phyloP scores from a whole-genome alignment of 53 echinoderm and acorn worm genomes.

The Paelopatides confundens region DNA sequence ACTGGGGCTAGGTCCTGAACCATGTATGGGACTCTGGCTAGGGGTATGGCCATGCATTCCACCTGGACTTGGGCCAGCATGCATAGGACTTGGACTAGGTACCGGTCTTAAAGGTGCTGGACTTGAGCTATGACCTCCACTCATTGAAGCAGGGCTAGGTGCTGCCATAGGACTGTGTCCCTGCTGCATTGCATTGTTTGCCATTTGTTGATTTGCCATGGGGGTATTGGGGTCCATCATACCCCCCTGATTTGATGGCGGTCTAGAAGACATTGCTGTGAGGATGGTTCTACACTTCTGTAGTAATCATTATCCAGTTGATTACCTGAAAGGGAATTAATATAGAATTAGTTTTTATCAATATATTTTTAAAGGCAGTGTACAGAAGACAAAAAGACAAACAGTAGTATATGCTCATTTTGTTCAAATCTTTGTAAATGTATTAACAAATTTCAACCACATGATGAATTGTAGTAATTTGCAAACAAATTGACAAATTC shows the following conservation, averaged over 20 bases:
- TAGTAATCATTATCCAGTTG: neutral
- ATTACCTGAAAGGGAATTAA: neutral
- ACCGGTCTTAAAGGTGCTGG: conserved; percentile 61
- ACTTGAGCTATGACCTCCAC: conserved; percentile 56
- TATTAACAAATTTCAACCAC: too few species aligned
- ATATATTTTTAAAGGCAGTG: too few species aligned
- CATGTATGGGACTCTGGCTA: conserved; percentile 71
- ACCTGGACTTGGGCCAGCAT: conserved; percentile 59
- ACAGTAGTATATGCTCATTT: too few species aligned
- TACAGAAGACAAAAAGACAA: too few species aligned
- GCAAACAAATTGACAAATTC: too few species aligned
- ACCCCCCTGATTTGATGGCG: conserved; percentile 45
- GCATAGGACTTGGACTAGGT: conserved; percentile 87
- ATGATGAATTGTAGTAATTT: too few species aligned
- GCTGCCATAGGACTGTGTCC: conserved; percentile 92
- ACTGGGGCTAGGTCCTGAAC: conserved; percentile 61
- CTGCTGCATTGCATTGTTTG: conserved; percentile 62
- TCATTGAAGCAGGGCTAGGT: conserved; percentile 66
- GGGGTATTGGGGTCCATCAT: conserved; percentile 78
- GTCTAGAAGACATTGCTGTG: conserved; percentile 23
- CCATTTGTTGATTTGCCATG: conserved; percentile 66
- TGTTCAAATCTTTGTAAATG: too few species aligned
- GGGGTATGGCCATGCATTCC: conserved; percentile 69
- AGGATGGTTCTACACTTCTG: neutral
- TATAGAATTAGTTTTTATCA: too few species aligned